Base-by-base conservation (phyloP, 2,888 invertebrate species). In the Disparrhopalites patrizii region DNA sequence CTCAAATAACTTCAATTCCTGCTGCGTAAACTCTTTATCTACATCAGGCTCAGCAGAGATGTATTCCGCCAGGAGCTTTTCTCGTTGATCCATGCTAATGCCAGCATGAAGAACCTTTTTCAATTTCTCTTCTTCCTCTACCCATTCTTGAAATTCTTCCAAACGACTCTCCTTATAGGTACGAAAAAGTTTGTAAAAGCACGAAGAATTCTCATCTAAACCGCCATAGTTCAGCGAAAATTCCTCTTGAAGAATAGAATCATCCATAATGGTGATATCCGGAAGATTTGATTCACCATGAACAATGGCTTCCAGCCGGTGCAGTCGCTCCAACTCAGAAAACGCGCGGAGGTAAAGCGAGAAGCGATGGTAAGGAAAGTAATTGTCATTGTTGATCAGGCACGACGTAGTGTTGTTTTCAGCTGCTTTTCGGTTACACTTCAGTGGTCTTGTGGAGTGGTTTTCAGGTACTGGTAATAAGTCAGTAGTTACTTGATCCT, bases 391-490 rank as follows among this genome's bases (percentile, higher is more conserved):
- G 56, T 47, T 56, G n/a, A n/a, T n/a, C 36, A 33, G 47, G 47
- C 47, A 47, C 47, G 47, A 25, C 3, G 40, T 40, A 40, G n/a
- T 18, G 20, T n/a, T 18, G 10, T 31, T 54, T 36, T 61, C 47
- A 25, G 47, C 63, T 4, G 63, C 55, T 31, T 63, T 63, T 28
- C 54, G 20, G 47, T 63, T 63, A 50, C 63, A 63, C 31, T 63
- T 63, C 23, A 56, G 31, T 4, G 43, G 20, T 31, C 25, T 56
- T 1, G n/a, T 23, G 10, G 25, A 47, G 30, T 10, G 8, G 31
- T 47, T 25, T 27, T 63, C 63, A 63, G 63, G 63, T 56, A 63
- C 63, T 25, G 40, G 28, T 31, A n/a, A n/a, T n/a, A n/a, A n/a
- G n/a, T n/a, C n/a, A n/a, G n/a, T n/a, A n/a, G n/a, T n/a, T n/a